Evolutionary conservation across 2,113 vertebrate genomes (phyloP).

Genomic region (Semicossyphus pulcher): DNA sequence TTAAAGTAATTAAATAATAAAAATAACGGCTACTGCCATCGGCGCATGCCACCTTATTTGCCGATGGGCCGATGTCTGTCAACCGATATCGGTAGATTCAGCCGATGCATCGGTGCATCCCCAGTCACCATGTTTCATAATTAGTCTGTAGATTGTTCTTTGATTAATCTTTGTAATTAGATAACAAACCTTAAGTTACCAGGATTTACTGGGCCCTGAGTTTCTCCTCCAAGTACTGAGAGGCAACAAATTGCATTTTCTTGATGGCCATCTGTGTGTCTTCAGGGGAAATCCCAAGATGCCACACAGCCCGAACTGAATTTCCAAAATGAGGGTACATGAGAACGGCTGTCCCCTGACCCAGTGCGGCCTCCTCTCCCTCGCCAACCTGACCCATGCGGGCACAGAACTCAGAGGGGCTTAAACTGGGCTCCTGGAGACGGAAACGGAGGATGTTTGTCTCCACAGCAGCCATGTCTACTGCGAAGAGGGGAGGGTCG

Average conservation of each 20-base stretch:
- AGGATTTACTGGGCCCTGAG: conserved; percentile 23
- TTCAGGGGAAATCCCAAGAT: conserved; percentile 77
- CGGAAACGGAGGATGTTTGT: conserved; percentile 86
- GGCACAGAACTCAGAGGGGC: conserved; percentile 81
- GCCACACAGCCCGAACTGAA: conserved; percentile 84
- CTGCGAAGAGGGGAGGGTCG: conserved; percentile 76
- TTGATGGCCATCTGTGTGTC: conserved; percentile 83
- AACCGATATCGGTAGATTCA: no score
- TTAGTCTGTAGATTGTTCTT: not conserved
- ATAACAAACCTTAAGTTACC: not conserved
- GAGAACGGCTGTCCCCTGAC: conserved; percentile 78
- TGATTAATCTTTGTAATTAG: not conserved
- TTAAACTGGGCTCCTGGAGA: conserved; percentile 39
- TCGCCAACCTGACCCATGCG: conserved; percentile 74
- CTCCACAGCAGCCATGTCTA: conserved; percentile 80
- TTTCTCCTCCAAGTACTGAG: conserved; percentile 47
- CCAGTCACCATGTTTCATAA: no score
- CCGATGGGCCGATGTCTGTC: no score
- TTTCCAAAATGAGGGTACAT: conserved; percentile 79
- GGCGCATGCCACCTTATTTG: no score
- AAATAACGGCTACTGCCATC: no score
- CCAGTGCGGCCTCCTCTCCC: conserved; percentile 73
- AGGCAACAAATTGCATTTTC: conserved; percentile 85
- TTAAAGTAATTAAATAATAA: no score
- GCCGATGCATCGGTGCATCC: no score